A percentile compares a stretch with the other conserved stretches of the same genome.
These are phyloP conservation scores for Polyergus mexicanus DNA, from an alignment of 1,140 invertebrate species.

Conservation along the genomic window DNA sequence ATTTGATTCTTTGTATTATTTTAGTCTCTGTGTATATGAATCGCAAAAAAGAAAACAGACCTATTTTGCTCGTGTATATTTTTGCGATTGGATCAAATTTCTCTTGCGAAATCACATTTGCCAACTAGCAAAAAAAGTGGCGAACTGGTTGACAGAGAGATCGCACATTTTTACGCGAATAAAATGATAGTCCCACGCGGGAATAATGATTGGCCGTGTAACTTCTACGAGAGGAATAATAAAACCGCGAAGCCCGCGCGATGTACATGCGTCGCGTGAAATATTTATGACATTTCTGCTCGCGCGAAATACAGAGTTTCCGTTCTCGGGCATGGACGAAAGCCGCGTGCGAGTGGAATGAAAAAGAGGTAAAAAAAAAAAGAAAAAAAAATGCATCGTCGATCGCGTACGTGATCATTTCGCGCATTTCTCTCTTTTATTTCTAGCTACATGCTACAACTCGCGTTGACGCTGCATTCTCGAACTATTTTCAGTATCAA, in stretches of 20 bases:
- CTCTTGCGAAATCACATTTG: not conserved
- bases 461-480: not conserved
- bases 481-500: not conserved
- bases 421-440: not conserved
- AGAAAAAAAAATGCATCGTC: not conserved
- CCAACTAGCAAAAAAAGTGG: not conserved
- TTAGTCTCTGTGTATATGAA: not conserved
- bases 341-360: no score
- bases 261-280: slow-evolving; percentile 13
- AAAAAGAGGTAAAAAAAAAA: not conserved
- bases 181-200: slow-evolving; percentile 1
- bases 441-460: not conserved
- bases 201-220: slow-evolving; percentile 41
- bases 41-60: not conserved
- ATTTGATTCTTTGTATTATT: not conserved
- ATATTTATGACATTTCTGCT: slow-evolving; percentile 35
- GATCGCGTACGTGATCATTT: not conserved
- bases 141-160: not conserved
- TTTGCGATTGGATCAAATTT: not conserved
- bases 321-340: not conserved
- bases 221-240: slow-evolving; percentile 12
- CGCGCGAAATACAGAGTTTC: not conserved
- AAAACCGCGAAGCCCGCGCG: not conserved
- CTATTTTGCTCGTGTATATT: not conserved
- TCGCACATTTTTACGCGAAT: slow-evolving; percentile 32